A percentile compares a stretch with the other conserved stretches of the same genome.
Conservation (phyloP, 2,797 vertebrate species). For the Clamator glandarius region DNA sequence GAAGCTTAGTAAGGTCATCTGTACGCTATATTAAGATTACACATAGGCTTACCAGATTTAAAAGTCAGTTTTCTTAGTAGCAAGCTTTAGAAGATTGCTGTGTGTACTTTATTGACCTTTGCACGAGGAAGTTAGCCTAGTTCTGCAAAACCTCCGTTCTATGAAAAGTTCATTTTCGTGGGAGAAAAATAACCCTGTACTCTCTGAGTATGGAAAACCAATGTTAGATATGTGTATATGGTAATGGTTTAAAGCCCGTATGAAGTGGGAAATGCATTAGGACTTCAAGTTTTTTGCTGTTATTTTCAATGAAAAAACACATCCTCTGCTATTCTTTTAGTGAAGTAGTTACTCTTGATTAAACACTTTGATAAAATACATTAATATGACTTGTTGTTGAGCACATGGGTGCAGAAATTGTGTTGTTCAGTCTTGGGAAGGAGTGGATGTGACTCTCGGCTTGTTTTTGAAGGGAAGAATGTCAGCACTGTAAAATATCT, state of each 20-base stretch:
- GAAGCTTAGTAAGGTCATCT: conserved; percentile 74
- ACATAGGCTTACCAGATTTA: conserved; percentile 31
- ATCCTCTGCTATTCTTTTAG: not conserved
- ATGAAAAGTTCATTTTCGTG: not conserved
- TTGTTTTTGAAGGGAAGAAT: not conserved
- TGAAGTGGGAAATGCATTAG: not conserved
- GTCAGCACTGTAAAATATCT: not conserved
- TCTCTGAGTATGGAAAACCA: not conserved
- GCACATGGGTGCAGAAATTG: not conserved
- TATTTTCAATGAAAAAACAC: not conserved
- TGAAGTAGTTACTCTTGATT: not conserved
- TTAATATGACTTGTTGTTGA: not conserved
- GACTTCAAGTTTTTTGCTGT: not conserved
- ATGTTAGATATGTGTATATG: not conserved
- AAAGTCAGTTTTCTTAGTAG: conserved; percentile 59
- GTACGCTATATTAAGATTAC: conserved; percentile 61
- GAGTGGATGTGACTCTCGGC: not conserved
- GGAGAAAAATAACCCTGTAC: not conserved
- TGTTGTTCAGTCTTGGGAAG: not conserved
- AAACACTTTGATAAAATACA: not conserved
- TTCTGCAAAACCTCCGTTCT: not conserved
- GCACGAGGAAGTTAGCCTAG: not conserved
- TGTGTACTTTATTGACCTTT: conserved; percentile 52
- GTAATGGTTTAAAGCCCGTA: not conserved
- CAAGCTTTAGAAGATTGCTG: conserved; percentile 27